These are phyloP conservation scores for Ciconia stormi DNA, from an alignment of 2,113 vertebrate genomes.

Conservation along the genomic window DNA sequence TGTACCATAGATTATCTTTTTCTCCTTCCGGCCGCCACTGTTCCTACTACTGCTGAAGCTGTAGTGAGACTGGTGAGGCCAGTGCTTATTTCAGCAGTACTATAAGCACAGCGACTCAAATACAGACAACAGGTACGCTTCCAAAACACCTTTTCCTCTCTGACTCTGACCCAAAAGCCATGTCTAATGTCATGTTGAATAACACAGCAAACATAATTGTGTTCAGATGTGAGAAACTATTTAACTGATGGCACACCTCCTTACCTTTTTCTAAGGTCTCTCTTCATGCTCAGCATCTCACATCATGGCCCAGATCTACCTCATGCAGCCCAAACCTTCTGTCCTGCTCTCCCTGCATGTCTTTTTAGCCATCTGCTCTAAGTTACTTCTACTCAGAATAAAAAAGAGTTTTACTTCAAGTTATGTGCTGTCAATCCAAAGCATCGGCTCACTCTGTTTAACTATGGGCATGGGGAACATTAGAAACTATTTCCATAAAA, in stretches of 20 bases:
- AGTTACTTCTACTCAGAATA: not conserved
- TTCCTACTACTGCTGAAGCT: not conserved
- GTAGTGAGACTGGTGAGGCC: not conserved
- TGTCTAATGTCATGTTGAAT: not conserved
- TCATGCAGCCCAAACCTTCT: not conserved
- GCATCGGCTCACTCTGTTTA: not conserved
- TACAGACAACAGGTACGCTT: not conserved
- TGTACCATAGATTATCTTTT: not conserved
- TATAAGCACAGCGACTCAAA: not conserved
- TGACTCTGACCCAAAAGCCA: not conserved
- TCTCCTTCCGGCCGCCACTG: not conserved
- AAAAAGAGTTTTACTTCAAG: not conserved
- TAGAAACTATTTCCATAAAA: conserved; percentile 17
- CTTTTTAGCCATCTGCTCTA: not conserved
- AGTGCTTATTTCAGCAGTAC: not conserved
- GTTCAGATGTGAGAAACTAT: not conserved
- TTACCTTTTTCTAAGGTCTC: not conserved
- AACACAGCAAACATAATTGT: not conserved
- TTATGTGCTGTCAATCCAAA: not conserved
- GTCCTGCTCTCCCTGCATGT: not conserved
- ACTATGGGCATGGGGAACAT: not conserved
- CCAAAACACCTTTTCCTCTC: not conserved
- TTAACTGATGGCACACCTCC: not conserved
- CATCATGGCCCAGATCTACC: not conserved
- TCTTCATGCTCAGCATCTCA: not conserved